A percentile compares a stretch with the other conserved stretches of the same genome.
phyloP scores from a whole-genome alignment of 2,797 vertebrate genomes.

The Etheostoma perlongum region DNA sequence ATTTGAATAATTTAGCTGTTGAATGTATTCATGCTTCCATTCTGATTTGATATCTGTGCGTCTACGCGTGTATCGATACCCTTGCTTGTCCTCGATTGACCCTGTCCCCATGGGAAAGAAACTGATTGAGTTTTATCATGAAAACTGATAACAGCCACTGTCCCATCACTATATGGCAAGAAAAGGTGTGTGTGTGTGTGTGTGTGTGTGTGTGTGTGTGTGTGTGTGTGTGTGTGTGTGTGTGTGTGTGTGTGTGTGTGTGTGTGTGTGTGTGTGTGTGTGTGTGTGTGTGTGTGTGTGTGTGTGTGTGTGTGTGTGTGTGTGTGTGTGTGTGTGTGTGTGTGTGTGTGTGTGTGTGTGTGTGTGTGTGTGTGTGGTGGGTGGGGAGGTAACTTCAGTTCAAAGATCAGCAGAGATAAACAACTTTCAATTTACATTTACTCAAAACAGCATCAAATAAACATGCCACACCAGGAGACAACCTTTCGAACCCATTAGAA shows the following conservation, averaged over 20 bases:
- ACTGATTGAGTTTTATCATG: constrained; percentile 47
- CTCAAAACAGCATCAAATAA: constrained; percentile 20
- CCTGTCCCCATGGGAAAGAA: constrained; percentile 15
- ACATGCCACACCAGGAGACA: constrained; percentile 6
- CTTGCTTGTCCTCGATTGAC: constrained; percentile 37
- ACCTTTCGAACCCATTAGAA: constrained; percentile 8
- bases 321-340: constrained; percentile 3
- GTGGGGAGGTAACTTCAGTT: constrained; percentile 15
- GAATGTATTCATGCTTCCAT: constrained; percentile 43
- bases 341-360: not conserved
- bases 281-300: not conserved
- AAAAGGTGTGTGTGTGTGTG: constrained; percentile 22
- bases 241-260: too few relatives aligned
- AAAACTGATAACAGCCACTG: constrained; percentile 26
- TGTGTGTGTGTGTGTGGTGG: not conserved
- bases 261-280: not conserved
- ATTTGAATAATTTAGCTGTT: constrained; percentile 32
- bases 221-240: too few relatives aligned
- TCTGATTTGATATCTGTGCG: constrained; percentile 39
- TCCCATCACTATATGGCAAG: constrained; percentile 13
- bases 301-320: too few relatives aligned
- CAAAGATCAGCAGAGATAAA: constrained; percentile 33
- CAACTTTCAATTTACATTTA: constrained; percentile 19
- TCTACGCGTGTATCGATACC: constrained; percentile 7
- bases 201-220: not conserved